Conservation (phyloP, 2,888 invertebrate genomes). For the Dynastes hyllus region DNA sequence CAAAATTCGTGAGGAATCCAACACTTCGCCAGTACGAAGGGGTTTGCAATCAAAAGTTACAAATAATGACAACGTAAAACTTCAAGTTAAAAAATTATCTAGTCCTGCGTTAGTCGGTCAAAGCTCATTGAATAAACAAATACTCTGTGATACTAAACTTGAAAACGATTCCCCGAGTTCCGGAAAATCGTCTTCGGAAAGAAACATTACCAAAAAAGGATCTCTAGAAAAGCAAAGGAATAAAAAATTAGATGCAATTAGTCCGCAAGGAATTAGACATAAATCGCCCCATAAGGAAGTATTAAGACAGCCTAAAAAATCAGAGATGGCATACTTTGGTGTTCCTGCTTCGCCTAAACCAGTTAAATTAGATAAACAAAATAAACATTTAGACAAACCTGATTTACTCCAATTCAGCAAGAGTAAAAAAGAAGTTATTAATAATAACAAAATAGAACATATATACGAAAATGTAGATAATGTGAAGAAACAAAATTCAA, state of each 20-base stretch:
- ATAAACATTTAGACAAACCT: slow-evolving; percentile 63
- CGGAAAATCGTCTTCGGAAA: slow-evolving; percentile 16
- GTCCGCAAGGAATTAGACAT: slow-evolving; percentile 52
- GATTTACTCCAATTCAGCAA: slow-evolving; percentile 62
- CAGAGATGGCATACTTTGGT: slow-evolving; percentile 70
- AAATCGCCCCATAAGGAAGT: slow-evolving; percentile 58
- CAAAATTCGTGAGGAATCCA: neutral
- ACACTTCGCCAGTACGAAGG: slow-evolving; percentile 54
- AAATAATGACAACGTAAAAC: slow-evolving; percentile 58
- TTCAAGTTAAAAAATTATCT: slow-evolving; percentile 60
- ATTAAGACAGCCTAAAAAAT: slow-evolving; percentile 68
- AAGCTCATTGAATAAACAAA: slow-evolving; percentile 40
- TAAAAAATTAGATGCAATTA: slow-evolving; percentile 35
- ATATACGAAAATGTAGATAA: slow-evolving; percentile 68
- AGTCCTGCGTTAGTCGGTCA: slow-evolving; percentile 62
- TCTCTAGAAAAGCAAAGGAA: slow-evolving; percentile 40
- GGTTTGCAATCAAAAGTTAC: slow-evolving; percentile 57
- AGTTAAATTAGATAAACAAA: slow-evolving; percentile 51
- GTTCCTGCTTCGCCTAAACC: slow-evolving; percentile 64
- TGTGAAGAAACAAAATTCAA: slow-evolving; percentile 53
- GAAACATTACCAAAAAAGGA: slow-evolving; percentile 26
- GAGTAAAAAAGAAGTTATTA: slow-evolving; percentile 52
- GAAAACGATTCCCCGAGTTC: slow-evolving; percentile 8
- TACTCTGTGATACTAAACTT: slow-evolving; percentile 27
- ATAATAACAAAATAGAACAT: slow-evolving; percentile 58